Conservation (phyloP, 2,113 vertebrate genomes). For the Apodemus sylvaticus region DNA sequence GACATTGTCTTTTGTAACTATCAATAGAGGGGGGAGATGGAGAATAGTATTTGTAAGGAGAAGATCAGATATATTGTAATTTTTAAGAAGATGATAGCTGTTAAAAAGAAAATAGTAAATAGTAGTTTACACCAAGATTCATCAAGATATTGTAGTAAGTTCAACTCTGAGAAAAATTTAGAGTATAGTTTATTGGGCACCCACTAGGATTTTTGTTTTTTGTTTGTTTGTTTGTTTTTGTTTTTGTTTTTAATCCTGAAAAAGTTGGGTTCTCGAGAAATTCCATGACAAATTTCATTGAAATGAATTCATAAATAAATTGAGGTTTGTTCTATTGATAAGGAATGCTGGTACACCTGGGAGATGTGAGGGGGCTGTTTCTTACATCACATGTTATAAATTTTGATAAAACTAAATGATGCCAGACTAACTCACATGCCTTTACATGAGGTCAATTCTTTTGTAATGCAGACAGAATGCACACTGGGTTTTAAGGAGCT, state of each 20-base stretch:
- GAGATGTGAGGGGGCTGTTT: neutral
- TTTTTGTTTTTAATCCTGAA: no score
- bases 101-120: conserved; percentile 9
- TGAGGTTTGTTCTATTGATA: neutral
- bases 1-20: neutral
- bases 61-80: neutral
- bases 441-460: neutral
- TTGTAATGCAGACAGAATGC: neutral
- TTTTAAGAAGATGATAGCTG: neutral
- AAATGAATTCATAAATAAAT: neutral
- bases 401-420: neutral
- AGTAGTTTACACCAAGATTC: neutral
- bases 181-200: neutral
- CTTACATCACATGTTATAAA: neutral
- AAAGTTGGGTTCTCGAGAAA: neutral
- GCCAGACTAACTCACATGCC: neutral
- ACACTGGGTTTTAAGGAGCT: neutral
- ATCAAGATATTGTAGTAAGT: neutral
- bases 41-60: neutral
- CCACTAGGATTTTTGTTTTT: neutral
- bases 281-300: conserved; percentile 25
- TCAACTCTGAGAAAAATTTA: neutral
- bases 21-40: neutral
- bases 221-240: neutral
- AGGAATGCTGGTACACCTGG: neutral